Evolutionary conservation across 2,888 invertebrate genomes (phyloP), one percentile per base, ranked within the genome.

Genomic region (Polia nebulosa): DNA sequence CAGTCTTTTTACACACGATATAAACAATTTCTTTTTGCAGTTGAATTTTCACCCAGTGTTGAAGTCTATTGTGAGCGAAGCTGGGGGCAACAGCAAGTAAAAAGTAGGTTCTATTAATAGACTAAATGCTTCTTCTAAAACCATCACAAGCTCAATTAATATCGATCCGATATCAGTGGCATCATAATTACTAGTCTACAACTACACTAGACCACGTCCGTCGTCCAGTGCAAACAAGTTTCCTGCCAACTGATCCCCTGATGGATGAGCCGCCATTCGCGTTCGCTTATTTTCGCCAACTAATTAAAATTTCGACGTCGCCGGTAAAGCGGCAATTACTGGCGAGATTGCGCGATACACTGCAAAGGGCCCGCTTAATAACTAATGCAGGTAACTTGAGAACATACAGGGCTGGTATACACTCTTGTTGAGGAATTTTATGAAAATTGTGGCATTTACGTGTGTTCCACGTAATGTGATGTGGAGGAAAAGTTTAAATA

Each of bases 291-390:
- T 82, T 78, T 84, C 73, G 76, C 85, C 76, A 85, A 87, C 85
- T 90, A 89, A 90, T 90, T 90, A 90, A 89, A 90, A 88, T 89
- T 89, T 88, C 85, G 87, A 87, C 81, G 85, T 83, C 65, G 68
- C 61, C 60, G 78, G 81, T 86, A 85, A 87, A 89, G 82, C 86
- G 82, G 85, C 86, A 85, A 84, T 89, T 89, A 89, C 85, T 47
- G 58, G 52, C 55, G 27, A 84, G 85, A 88, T 87, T 87, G 86
- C 82, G 72, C 85, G 85, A 85, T 86, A 83, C 78, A 64, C 63
- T 65, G 82, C 80, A 85, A 82, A 85, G 75, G 76, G 78, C 64
- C 76, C 82, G 79, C 78, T 80, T 84, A 84, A 82, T 85, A 83
- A 82, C 83, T 80, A 81, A 80, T 76, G 65, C 67, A 66, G 82